These are phyloP conservation scores for Muscicapa striata DNA, from an alignment of 2,797 vertebrate species.

Conservation along the genomic window DNA sequence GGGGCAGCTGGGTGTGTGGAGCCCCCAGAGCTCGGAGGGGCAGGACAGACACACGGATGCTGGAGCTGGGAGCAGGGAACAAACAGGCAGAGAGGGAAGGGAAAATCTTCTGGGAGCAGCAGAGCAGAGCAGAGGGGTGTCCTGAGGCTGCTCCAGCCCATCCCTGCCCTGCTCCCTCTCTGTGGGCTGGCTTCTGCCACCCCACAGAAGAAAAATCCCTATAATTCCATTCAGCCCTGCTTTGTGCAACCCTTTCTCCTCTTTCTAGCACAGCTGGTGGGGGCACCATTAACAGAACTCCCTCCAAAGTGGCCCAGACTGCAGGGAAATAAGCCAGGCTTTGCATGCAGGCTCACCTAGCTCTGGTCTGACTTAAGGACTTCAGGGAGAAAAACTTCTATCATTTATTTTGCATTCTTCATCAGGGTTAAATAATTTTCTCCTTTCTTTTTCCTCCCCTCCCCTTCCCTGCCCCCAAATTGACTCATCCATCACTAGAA, in stretches of 20 bases:
- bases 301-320: not conserved
- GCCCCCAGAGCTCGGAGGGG: not conserved
- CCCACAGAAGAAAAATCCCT: accelerated
- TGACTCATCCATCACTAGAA: constrained; percentile 65
- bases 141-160: not conserved
- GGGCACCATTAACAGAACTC: not conserved
- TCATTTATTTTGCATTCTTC: not conserved
- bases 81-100: not conserved
- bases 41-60: accelerated
- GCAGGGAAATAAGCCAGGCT: not conserved
- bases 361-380: not conserved
- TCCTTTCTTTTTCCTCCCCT: not conserved
- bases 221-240: not conserved
- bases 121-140: not conserved
- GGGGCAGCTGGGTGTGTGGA: not conserved
- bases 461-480: constrained; percentile 43
- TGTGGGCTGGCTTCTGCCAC: not conserved
- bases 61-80: not conserved
- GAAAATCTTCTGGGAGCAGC: not conserved
- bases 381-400: not conserved
- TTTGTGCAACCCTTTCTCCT: not conserved
- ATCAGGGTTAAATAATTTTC: constrained; percentile 45
- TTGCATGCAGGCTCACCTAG: not conserved
- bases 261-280: not conserved
- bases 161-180: not conserved